Evolutionary conservation across 2,113 vertebrate genomes (phyloP), one percentile per base, ranked within the genome.

Genomic region (Tylochromis polylepis): DNA sequence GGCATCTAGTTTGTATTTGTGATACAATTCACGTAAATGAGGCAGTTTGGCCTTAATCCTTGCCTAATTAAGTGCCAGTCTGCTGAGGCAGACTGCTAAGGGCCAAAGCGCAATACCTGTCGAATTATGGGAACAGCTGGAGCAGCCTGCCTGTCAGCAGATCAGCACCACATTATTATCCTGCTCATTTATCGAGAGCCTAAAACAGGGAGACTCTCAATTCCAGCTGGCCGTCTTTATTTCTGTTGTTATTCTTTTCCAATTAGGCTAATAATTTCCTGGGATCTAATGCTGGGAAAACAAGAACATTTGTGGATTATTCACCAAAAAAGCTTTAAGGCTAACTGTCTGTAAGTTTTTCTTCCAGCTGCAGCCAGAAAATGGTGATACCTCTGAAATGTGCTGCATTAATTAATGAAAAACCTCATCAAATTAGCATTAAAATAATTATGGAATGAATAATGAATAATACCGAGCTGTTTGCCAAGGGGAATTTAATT

Each of bases 381-480:
- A 82, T 1, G 36, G 72, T 12, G n/a, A 80, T 60, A 79, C 60
- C 20, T 83, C 59, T 31, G 53, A 85, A 38, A 89, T 1, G 27
- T 18, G 7, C 14, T 60, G 84, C 67, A 86, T 93, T 85, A 38
- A 91, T 89, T 89, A 91, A 77, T 29, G 36, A 82, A 91, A 92
- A 91, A 81, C 56, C 84, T 86, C 86, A 88, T 86, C 78, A 83
- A 92, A 94, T 93, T 91, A 86, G 90, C 84, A 91, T 91, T 92
- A 83, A 93, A 93, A 93, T 93, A 84, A 88, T 93, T 92, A 94
- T 75, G 22, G 78, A 83, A 92, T 96, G 95, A 96, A 96, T 91
- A 93, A 95, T 96, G 94, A 96, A 96, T 95, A 94, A 94, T 72
- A 79, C 91, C 88, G 81, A 89, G 89, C 91, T 92, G 91, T 94